Evolutionary conservation across 1,140 invertebrate genomes (phyloP).

Genomic region (Drosophila nannoptera): DNA sequence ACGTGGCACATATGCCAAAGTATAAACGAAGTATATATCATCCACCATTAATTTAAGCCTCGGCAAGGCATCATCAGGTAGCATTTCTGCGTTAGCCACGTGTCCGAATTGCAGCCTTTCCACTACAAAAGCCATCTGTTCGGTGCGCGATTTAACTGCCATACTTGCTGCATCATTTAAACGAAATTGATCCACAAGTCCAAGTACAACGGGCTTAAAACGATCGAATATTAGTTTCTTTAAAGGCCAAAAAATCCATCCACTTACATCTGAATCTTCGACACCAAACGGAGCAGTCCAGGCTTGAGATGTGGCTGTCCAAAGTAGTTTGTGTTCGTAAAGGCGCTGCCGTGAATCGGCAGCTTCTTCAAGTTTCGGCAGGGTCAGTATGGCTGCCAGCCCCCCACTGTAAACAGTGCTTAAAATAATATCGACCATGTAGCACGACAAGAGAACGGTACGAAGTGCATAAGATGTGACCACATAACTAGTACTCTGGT

Average conservation of each 20-base stretch:
- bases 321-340: conserved; percentile 55
- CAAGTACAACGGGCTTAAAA: conserved; percentile 46
- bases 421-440: conserved; percentile 71
- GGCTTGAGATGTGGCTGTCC: conserved; percentile 57
- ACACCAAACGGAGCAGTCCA: conserved; percentile 54
- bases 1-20: conserved; percentile 59
- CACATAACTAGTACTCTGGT: conserved; percentile 64
- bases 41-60: conserved; percentile 70
- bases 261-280: conserved; percentile 50
- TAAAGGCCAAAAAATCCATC: neutral
- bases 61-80: conserved; percentile 54
- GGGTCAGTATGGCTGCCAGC: conserved; percentile 61
- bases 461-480: conserved; percentile 53
- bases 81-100: conserved; percentile 57
- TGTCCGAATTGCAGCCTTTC: conserved; percentile 69
- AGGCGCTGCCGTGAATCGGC: conserved; percentile 67
- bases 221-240: neutral
- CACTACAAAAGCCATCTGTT: conserved; percentile 68
- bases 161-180: conserved; percentile 44
- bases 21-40: conserved; percentile 63
- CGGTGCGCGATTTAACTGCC: conserved; percentile 44
- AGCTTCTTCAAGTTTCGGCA: conserved; percentile 69
- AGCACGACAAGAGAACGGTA: conserved; percentile 59
- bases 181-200: conserved; percentile 48
- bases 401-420: conserved; percentile 72